Percentiles rank a stretch among this genome's conserved stretches.
These are phyloP conservation scores for Tenthredo distinguenda DNA, from an alignment of 2,888 invertebrate genomes.

Conservation along the genomic window DNA sequence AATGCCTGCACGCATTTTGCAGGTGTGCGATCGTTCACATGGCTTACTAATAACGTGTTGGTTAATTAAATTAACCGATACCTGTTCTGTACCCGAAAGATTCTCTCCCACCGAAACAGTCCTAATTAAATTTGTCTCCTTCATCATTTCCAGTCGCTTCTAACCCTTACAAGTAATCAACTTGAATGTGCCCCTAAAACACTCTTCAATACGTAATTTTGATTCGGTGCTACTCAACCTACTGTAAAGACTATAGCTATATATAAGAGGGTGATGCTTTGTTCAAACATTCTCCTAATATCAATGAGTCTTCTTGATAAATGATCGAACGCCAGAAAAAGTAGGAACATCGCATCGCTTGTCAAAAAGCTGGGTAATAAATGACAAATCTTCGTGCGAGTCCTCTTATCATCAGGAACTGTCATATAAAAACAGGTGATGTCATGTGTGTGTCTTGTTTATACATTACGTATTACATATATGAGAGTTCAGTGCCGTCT, in stretches of 20 bases:
- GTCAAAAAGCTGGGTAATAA: background rate
- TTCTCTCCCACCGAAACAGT: background rate
- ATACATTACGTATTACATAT: conserved; percentile 2
- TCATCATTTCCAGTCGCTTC: background rate
- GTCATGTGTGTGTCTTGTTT: background rate
- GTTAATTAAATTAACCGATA: background rate
- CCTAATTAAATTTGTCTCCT: background rate
- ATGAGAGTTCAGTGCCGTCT: conserved; percentile 31
- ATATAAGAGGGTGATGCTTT: background rate
- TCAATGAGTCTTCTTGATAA: background rate
- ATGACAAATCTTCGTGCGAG: background rate
- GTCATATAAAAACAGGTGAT: background rate
- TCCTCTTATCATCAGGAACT: background rate
- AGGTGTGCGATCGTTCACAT: conserved; percentile 1
- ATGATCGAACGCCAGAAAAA: background rate
- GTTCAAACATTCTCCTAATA: background rate
- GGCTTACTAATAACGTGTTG: background rate
- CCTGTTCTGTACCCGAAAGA: background rate
- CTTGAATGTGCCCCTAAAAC: background rate
- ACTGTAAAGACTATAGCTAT: background rate
- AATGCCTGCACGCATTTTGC: conserved; percentile 4
- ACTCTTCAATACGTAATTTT: background rate
- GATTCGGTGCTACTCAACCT: background rate
- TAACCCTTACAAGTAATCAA: background rate
- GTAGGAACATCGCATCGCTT: background rate